Percentiles rank a stretch among this genome's conserved stretches.
phyloP scores from a whole-genome alignment of 2,888 invertebrate genomes.

The Tupiocoris notatus region DNA sequence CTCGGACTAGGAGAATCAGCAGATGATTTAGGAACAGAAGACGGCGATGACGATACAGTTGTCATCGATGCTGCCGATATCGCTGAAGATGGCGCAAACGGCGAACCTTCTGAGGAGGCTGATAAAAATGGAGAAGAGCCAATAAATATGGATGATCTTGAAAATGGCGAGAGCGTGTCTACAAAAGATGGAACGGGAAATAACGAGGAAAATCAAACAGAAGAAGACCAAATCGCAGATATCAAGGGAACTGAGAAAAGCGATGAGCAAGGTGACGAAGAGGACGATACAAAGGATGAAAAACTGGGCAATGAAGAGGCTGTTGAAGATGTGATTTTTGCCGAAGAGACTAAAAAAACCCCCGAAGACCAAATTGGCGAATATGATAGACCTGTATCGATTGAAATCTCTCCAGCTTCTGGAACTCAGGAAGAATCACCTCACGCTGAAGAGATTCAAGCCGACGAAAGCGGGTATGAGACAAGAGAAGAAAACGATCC shows the following conservation, averaged over 20 bases:
- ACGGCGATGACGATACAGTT: not conserved
- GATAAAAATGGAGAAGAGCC: conserved; percentile 27
- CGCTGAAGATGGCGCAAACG: not conserved
- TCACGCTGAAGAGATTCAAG: not conserved
- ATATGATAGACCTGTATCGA: not conserved
- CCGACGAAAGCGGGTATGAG: not conserved
- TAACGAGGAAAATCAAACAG: not conserved
- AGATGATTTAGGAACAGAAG: not conserved
- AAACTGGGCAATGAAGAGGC: not conserved
- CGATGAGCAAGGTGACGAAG: not conserved
- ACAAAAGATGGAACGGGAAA: not conserved
- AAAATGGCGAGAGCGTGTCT: not conserved
- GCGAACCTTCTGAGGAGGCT: conserved; percentile 34
- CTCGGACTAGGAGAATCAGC: not conserved
- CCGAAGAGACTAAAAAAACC: not conserved
- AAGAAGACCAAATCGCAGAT: not conserved
- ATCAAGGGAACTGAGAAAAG: not conserved
- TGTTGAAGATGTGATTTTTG: too few relatives aligned
- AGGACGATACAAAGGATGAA: conserved; percentile 12
- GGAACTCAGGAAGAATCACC: not conserved
- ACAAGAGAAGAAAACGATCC: not conserved
- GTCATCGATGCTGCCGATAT: conserved; percentile 2
- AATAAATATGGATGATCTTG: not conserved
- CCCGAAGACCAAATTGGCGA: not conserved
- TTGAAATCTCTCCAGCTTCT: not conserved